phyloP scores from a whole-genome alignment of 1,140 invertebrate species.

The Drosophila obscura region DNA sequence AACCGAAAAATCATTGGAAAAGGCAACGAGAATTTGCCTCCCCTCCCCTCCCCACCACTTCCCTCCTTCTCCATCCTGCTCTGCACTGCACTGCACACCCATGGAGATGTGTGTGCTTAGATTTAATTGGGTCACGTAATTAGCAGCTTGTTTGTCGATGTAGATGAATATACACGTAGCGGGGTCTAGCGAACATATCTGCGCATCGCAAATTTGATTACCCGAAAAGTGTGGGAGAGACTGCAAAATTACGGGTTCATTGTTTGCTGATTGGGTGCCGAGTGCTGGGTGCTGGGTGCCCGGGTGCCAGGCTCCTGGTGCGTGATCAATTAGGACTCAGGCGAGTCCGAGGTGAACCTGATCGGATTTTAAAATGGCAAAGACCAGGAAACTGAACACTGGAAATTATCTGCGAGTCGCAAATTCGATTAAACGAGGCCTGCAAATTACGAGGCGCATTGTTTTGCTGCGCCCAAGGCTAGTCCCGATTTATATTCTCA shows the following conservation, averaged over 20 bases:
- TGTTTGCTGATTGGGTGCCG: constrained; percentile 7
- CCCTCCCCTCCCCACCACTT: neutral
- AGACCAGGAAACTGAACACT: too few relatives aligned
- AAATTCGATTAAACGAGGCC: too few relatives aligned
- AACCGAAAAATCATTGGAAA: constrained; percentile 55
- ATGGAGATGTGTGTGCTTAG: constrained; percentile 53
- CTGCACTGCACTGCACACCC: neutral
- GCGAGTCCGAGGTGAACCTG: too few relatives aligned
- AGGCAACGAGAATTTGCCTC: constrained; percentile 39
- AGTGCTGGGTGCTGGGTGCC: too few relatives aligned
- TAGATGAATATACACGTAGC: too few relatives aligned
- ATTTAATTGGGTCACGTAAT: constrained; percentile 80
- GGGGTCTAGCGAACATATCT: neutral
- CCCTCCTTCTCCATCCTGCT: too few relatives aligned
- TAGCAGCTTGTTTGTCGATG: constrained; percentile 63
- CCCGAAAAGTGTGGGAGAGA: neutral
- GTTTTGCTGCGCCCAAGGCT: too few relatives aligned
- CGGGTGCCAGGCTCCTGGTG: neutral
- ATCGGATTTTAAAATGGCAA: too few relatives aligned
- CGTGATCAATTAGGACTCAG: too few relatives aligned
- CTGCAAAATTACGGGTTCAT: neutral
- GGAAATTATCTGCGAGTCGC: too few relatives aligned
- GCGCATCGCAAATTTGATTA: constrained; percentile 31
- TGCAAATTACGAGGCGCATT: too few relatives aligned
- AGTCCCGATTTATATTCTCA: too few relatives aligned